Evolutionary conservation across 2,113 vertebrate genomes (phyloP), one percentile per base, ranked within the genome.

Genomic region (Scolopax mira): DNA sequence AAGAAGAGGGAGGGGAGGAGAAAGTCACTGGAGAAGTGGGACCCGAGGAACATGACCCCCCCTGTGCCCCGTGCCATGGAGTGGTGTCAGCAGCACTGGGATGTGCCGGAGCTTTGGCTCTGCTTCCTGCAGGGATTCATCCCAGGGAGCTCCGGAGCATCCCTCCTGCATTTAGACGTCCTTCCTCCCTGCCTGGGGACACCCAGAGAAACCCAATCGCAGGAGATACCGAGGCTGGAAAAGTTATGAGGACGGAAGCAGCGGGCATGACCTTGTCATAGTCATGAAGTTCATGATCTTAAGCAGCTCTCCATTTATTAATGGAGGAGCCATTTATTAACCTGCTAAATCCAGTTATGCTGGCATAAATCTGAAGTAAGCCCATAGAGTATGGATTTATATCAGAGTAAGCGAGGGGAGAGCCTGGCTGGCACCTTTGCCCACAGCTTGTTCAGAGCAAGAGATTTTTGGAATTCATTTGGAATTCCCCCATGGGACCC

Each of bases 301-400:
- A 62, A 93, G 88, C 60, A 83, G 93, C 71, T 95, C 91, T 90
- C 74, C n/a, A 21, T 77, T 88, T 82, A 83, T 95, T 96, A 90
- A 88, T 78, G 79, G 69, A 93, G 60, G 11, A 66, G 85, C 54
- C 85, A 61, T 95, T 93, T 77, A 88, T 91, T 94, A 91, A 95
- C 67, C 35, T 80, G 39, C 79, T 90, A 17, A 12, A 54, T 66
- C 74, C 85, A 74, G 90, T 90, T 91, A 39, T 35, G 79, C 62
- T 0, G 11, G 87, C 65, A 70, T 91, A 87, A 95, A 94, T 94
- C 84, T 90, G 88, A 46, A 80, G 64, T 33, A 44, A 42, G 33
- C 22, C 65, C 5, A 6, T 0, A 14, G 84, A 75, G 65, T 13
- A 19, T 49, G 90, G 67, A 85, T 90, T 93, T 85, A 64, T 44